Base-by-base conservation (phyloP, 2,797 vertebrate species). In the Hydrocynus forskahlii region DNA sequence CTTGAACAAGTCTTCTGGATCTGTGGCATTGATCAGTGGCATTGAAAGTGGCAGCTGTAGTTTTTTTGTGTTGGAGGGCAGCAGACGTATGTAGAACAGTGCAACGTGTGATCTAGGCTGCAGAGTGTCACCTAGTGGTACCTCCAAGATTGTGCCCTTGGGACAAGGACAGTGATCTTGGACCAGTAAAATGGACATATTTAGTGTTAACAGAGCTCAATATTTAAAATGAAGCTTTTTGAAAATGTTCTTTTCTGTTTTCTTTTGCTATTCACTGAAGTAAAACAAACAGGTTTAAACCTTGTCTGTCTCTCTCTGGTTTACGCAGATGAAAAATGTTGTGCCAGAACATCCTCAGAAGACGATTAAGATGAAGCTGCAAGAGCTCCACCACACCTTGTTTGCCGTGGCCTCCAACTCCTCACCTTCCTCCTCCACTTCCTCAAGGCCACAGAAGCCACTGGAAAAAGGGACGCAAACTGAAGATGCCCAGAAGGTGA, bases 331-430 rank as follows among this genome's bases (percentile, higher is more conserved):
- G 72, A 79, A 70, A 70, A 68, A 64, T 81, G 92, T 92, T 87
- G 89, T 94, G 77, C 89, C 93, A 86, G 97, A 99, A 89, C 97
- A 99, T 88, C 95, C 93, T 89, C 97, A 98, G 89, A 99, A 99
- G 95, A 99, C 97, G 1, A 99, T 99, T 98, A 96, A 98, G 92
- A 94, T 93, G 72, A 98, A 99, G 81, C 95, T 99, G 76, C 97
- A 99, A 84, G 93, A 88, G 45, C 96, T 99, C 57, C 97, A 98
- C 89, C 90, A 45, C 87, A 93, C 94, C 78, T 88, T 95, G 86
- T 19, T 79, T 21, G 67, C 73, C 9, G 55, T 90, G 78, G 87
- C 87, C 5, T 63, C 92, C 2, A 19, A 83, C 78, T 81, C 66
- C 17, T 21, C 66, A 1, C 9, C 91, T 16, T 72, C 88, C 73